Conservation (phyloP, 2,888 invertebrate species). For the Clistopyga incitator region DNA sequence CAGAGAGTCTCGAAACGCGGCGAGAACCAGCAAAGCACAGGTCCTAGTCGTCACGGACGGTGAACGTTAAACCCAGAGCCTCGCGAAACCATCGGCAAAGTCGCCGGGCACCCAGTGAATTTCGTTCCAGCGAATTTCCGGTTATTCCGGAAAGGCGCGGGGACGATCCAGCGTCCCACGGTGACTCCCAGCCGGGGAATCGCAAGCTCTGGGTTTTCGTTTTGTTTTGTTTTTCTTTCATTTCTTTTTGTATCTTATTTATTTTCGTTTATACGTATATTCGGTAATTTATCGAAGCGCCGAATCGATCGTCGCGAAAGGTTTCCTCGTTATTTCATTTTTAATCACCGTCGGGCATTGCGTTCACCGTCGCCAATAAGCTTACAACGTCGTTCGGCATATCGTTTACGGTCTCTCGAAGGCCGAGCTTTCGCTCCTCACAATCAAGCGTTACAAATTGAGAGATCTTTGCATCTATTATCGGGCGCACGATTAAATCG, state of each 20-base stretch:
- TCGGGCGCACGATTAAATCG: not conserved
- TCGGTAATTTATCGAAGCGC: conserved; percentile 69
- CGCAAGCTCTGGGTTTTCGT: conserved; percentile 33
- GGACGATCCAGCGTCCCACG: not conserved
- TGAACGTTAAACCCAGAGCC: conserved; percentile 55
- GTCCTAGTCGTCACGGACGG: conserved; percentile 67
- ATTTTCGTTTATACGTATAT: conserved; percentile 76
- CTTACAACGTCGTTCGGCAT: conserved; percentile 23
- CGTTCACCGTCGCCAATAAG: conserved; percentile 54
- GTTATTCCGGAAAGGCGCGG: conserved; percentile 9
- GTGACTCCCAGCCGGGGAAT: conserved; percentile 1
- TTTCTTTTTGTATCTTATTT: conserved; percentile 27
- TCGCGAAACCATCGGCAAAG: conserved; percentile 30
- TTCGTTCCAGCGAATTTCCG: conserved; percentile 4
- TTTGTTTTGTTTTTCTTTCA: conserved; percentile 35
- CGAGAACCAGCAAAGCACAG: conserved; percentile 49
- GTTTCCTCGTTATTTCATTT: conserved; percentile 17
- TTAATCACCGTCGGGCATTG: conserved; percentile 54
- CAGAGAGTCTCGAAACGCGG: conserved; percentile 63
- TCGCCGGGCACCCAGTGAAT: conserved; percentile 25
- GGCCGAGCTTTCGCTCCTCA: not conserved
- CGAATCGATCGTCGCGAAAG: conserved; percentile 49
- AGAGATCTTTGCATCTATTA: not conserved
- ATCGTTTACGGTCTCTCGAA: not conserved
- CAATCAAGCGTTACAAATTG: not conserved